Evolutionary conservation across 2,113 vertebrate species (phyloP).

Genomic region (Stomatorhinus ivindoensis): DNA sequence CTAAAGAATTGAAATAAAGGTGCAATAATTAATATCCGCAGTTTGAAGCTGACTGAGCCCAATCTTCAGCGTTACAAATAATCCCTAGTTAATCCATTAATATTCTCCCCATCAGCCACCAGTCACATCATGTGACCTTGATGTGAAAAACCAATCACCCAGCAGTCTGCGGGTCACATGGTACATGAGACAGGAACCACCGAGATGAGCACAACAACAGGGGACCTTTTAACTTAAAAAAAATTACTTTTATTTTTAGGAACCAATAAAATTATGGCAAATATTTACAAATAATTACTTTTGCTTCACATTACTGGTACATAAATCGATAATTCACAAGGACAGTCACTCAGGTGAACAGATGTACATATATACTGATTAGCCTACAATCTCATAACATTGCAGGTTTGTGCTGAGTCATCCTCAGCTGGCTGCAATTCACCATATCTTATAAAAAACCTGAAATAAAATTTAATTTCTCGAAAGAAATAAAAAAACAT

Average conservation of each 20-base stretch:
- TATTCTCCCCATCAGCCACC: background rate
- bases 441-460: constrained; percentile 62
- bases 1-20: background rate
- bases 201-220: constrained; percentile 25
- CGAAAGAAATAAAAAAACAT: constrained; percentile 51
- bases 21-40: background rate
- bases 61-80: background rate
- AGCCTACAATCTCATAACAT: constrained; percentile 71
- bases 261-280: constrained; percentile 99
- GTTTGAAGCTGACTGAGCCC: background rate
- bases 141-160: background rate
- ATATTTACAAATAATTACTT: constrained; percentile 99
- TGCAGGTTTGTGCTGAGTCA: constrained; percentile 81
- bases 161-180: background rate
- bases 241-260: constrained; percentile 99
- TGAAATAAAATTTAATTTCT: constrained; percentile 36
- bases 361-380: constrained; percentile 88
- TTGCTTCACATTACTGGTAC: constrained; percentile 96
- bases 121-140: background rate
- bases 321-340: constrained; percentile 93
- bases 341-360: constrained; percentile 95
- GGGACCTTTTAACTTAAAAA: constrained; percentile 75
- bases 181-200: background rate
- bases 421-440: constrained; percentile 82
- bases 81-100: background rate